phyloP scores from a whole-genome alignment of 2,113 vertebrate genomes.

The Emydura subglobosa region DNA sequence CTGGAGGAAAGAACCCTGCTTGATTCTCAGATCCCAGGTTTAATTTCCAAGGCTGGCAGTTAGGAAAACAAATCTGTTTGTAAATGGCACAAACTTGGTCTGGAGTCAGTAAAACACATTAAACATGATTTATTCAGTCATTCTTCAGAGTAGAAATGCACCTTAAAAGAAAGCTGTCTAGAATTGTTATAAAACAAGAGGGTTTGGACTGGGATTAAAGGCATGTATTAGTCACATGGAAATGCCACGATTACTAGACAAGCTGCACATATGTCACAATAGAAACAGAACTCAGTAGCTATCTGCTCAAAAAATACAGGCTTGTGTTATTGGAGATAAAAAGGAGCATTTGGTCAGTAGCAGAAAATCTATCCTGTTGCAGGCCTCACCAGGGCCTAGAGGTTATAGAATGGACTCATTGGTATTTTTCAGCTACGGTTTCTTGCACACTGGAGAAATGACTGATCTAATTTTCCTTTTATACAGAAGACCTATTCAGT shows the following conservation, averaged over 20 bases:
- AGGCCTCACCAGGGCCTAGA: not conserved
- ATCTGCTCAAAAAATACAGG: slow-evolving; percentile 2
- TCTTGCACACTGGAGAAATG: not conserved
- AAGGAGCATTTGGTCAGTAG: not conserved
- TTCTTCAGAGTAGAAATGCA: not conserved
- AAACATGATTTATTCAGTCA: not conserved
- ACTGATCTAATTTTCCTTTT: not conserved
- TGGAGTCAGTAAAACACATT: not conserved
- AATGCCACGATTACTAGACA: not conserved
- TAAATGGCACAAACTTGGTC: not conserved
- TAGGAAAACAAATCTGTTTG: not conserved
- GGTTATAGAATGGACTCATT: not conserved
- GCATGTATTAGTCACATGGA: not conserved
- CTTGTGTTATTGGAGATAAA: not conserved
- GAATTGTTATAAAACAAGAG: not conserved
- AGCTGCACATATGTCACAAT: not conserved
- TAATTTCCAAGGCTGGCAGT: not conserved
- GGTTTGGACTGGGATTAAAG: not conserved
- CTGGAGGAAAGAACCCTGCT: not conserved
- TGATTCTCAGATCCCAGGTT: not conserved
- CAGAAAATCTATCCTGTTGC: not conserved
- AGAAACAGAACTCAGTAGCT: not conserved
- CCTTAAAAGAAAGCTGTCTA: not conserved
- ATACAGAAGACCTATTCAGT: slow-evolving; percentile 80
- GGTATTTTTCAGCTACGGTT: not conserved